Evolutionary conservation across 2,113 vertebrate genomes (phyloP), one percentile per base, ranked within the genome.

Genomic region (Ctenodactylus gundi): DNA sequence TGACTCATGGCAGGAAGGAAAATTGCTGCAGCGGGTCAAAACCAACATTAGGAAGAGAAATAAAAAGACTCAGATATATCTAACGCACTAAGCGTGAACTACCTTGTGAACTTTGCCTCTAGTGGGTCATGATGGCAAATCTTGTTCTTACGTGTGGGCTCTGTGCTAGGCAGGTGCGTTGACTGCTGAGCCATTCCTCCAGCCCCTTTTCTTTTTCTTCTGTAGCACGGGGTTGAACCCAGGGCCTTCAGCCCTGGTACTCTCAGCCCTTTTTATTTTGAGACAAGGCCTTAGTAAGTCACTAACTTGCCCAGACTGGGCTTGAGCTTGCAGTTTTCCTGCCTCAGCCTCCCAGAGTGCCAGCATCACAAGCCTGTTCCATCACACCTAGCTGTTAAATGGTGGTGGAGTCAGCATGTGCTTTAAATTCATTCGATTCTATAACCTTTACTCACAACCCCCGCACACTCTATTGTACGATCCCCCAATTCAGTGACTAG

Each of bases 1-100:
- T 84, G 83, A 93, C 73, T 90, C 70, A 49, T 10, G 55, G 49
- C 73, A 78, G 36, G 84, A 95, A 72, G 58, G 75, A 39, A 94
- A 46, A 83, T 93, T 34, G 7, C 65, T 76, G 27, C 73, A 84
- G 57, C 78, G 53, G 65, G 80, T 65, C 80, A 91, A 80, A 94
- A 81, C 76, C 80, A 93, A 60, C 65, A 51, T 89, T 72, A 80
- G 78, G 29, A 72, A 75, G 60, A 95, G 73, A 73, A 81, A 58
- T 18, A 55, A n/a, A 75, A 68, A 65, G 88, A 55, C 51, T 53
- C 44, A 53, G 20, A 12, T 53, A 10, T 62, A n/a, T 29, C 83
- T 46, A 58, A 14, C 4, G 14, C 31, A 41, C 25, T 46, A 27
- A 91, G 72, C 27, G 44, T 25, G 70, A 72, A 23, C 64, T 44